A percentile compares a stretch with the other conserved stretches of the same genome.
Conservation (phyloP, 2,888 invertebrate genomes). For the Synanthedon formicaeformis region DNA sequence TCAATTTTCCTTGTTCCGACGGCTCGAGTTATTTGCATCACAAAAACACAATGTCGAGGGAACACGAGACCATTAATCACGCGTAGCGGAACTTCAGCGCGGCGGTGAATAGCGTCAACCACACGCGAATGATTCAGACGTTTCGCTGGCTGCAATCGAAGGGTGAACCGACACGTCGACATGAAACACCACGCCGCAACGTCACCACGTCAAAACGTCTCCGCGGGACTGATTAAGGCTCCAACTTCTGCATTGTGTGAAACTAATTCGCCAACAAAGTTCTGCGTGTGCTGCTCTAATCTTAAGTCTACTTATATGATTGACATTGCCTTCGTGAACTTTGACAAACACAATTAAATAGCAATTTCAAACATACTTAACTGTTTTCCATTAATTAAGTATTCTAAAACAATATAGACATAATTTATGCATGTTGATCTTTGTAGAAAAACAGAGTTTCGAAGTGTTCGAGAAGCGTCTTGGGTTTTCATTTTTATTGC, state of each 20-base stretch:
- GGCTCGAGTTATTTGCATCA: constrained; percentile 69
- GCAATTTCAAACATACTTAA: too few relatives aligned
- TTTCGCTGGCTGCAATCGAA: constrained; percentile 40
- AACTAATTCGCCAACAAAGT: not conserved
- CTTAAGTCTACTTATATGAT: too few relatives aligned
- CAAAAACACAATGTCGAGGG: constrained; percentile 69
- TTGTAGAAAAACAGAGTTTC: too few relatives aligned
- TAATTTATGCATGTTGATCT: too few relatives aligned
- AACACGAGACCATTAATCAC: constrained; percentile 66
- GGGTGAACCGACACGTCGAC: constrained; percentile 14
- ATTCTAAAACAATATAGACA: too few relatives aligned
- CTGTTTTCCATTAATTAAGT: too few relatives aligned
- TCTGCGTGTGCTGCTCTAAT: not conserved
- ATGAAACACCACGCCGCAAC: not conserved
- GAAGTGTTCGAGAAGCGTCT: too few relatives aligned
- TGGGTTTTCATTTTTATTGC: too few relatives aligned
- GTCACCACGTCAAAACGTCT: constrained; percentile 6
- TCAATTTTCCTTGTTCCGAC: constrained; percentile 68
- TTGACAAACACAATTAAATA: too few relatives aligned
- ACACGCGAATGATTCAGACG: constrained; percentile 63
- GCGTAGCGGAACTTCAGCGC: constrained; percentile 52
- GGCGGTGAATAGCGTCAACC: constrained; percentile 56
- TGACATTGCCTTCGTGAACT: too few relatives aligned
- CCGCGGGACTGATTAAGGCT: constrained; percentile 9
- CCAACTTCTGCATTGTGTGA: not conserved